Evolutionary conservation across 2,888 invertebrate genomes (phyloP).

Genomic region (Monochamus alternatus): DNA sequence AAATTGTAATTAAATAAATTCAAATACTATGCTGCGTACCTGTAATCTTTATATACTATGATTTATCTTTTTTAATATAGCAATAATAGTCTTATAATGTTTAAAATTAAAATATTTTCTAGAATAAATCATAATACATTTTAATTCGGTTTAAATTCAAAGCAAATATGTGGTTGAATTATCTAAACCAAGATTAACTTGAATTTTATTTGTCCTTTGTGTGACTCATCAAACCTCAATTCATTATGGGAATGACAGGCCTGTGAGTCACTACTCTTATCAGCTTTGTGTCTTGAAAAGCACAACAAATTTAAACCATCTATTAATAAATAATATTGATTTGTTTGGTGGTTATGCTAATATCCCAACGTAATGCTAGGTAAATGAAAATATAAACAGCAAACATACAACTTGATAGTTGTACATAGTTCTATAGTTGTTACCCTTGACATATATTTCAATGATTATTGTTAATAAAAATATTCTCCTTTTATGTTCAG

Average conservation of each 20-base stretch:
- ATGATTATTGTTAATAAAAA: not conserved
- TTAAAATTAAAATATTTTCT: not conserved
- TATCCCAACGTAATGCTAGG: too few species aligned
- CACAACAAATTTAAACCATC: not conserved
- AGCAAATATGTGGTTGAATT: not conserved
- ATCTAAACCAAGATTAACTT: not conserved
- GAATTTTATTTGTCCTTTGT: conserved; percentile 1
- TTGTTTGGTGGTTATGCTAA: too few species aligned
- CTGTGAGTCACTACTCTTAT: not conserved
- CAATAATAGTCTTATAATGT: too few species aligned
- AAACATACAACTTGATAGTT: not conserved
- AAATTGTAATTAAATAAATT: too few species aligned
- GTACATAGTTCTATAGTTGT: not conserved
- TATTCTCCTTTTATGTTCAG: too few species aligned
- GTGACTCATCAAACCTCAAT: not conserved
- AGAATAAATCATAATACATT: not conserved
- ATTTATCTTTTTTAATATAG: too few species aligned
- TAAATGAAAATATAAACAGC: too few species aligned
- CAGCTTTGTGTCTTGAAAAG: not conserved
- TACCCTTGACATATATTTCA: not conserved
- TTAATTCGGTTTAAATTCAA: not conserved
- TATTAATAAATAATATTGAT: not conserved
- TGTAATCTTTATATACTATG: too few species aligned
- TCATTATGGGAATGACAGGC: not conserved
- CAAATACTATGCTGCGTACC: not conserved